Conservation (phyloP, 2,113 vertebrate species). For the Crotalus horridus region DNA sequence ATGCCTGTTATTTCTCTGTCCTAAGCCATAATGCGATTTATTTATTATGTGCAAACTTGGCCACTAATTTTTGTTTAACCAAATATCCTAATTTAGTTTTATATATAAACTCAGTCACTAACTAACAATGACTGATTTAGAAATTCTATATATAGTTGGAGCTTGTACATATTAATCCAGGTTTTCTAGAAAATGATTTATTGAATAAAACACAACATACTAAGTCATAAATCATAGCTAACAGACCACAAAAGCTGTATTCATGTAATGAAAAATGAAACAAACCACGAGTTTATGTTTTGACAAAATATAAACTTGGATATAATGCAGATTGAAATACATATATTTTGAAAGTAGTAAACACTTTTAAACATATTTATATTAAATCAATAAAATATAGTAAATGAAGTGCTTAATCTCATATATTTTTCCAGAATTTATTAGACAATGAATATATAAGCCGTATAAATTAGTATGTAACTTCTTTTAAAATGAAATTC, state of each 20-base stretch:
- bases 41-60: not conserved
- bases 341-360: not conserved
- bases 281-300: not conserved
- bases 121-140: not conserved
- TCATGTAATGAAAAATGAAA: not conserved
- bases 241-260: not conserved
- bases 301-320: not conserved
- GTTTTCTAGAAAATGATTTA: not conserved
- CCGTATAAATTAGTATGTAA: not conserved
- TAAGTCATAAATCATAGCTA: not conserved
- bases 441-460: not conserved
- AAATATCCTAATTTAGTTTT: not conserved
- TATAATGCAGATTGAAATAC: not conserved
- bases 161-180: not conserved
- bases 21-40: not conserved
- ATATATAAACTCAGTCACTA: not conserved
- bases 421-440: not conserved
- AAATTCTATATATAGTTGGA: not conserved
- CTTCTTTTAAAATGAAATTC: not conserved
- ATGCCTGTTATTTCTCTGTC: not conserved
- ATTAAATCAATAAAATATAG: not conserved
- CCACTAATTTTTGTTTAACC: not conserved
- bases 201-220: not conserved
- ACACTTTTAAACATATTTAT: not conserved
- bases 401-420: not conserved